These are phyloP conservation scores for Aptenodytes forsteri DNA, from an alignment of 2,113 vertebrate species.

Conservation along the genomic window DNA sequence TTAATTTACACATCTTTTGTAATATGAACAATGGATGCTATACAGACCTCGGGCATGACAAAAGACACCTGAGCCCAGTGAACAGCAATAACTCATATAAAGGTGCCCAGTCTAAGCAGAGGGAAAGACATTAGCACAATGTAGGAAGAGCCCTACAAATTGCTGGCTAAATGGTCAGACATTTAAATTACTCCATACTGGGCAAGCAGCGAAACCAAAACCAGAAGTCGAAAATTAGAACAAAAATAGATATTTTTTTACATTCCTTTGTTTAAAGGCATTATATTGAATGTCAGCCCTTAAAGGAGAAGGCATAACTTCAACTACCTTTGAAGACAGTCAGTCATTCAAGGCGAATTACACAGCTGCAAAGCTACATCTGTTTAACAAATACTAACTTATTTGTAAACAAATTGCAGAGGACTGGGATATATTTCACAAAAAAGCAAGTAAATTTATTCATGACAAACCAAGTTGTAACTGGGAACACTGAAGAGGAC, in stretches of 20 bases:
- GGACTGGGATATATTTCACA: not conserved
- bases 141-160: not conserved
- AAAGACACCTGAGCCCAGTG: not conserved
- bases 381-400: not conserved
- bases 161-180: not conserved
- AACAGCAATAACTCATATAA: not conserved
- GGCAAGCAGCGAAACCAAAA: not conserved
- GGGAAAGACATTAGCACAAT: not conserved
- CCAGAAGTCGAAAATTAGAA: not conserved
- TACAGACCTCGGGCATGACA: not conserved
- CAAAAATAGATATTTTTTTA: not conserved
- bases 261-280: not conserved
- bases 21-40: not conserved
- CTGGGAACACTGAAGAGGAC: not conserved
- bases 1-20: not conserved
- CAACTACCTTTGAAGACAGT: not conserved
- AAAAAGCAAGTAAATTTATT: not conserved
- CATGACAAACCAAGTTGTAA: not conserved
- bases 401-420: not conserved
- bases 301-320: not conserved
- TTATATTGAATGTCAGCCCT: not conserved
- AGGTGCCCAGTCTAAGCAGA: not conserved
- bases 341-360: not conserved
- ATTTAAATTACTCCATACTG: not conserved
- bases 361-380: not conserved